These are phyloP conservation scores for Hoplodrina ambigua DNA, from an alignment of 2,888 invertebrate genomes.

Conservation along the genomic window DNA sequence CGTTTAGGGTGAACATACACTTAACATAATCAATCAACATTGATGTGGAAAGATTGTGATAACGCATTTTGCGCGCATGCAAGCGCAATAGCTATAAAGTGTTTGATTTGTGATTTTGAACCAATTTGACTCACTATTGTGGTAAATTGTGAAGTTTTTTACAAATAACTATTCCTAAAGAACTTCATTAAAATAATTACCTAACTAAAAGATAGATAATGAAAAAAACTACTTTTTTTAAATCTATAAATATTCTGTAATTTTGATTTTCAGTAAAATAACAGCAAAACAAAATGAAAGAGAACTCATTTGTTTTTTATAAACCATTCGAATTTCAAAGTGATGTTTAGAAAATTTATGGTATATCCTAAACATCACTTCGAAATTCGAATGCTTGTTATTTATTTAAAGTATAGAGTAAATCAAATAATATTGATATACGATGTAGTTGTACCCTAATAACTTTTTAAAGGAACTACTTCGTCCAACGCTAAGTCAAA, in stretches of 20 bases:
- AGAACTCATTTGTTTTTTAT: background rate
- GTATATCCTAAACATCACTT: too few relatives aligned
- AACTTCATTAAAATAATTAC: too few relatives aligned
- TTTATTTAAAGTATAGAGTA: slow-evolving; percentile 9
- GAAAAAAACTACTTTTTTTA: background rate
- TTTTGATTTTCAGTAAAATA: background rate
- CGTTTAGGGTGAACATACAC: slow-evolving; percentile 36
- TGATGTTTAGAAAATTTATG: background rate
- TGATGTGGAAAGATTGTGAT: slow-evolving; percentile 27
- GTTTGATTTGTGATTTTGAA: background rate
- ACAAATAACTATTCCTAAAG: too few relatives aligned
- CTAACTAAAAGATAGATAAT: too few relatives aligned
- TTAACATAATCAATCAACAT: slow-evolving; percentile 6
- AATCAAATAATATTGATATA: slow-evolving; percentile 24
- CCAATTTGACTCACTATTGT: background rate
- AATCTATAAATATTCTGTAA: background rate
- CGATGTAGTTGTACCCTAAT: slow-evolving; percentile 47
- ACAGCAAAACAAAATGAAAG: background rate
- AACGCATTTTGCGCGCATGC: slow-evolving; percentile 3
- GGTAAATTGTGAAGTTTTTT: background rate
- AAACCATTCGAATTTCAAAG: background rate
- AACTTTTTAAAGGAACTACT: slow-evolving; percentile 60
- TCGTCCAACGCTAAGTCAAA: slow-evolving; percentile 16
- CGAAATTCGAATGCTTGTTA: too few relatives aligned
- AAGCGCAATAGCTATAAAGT: background rate